These are phyloP conservation scores for Odontesthes bonariensis DNA, from an alignment of 2,113 vertebrate genomes.

Conservation along the genomic window DNA sequence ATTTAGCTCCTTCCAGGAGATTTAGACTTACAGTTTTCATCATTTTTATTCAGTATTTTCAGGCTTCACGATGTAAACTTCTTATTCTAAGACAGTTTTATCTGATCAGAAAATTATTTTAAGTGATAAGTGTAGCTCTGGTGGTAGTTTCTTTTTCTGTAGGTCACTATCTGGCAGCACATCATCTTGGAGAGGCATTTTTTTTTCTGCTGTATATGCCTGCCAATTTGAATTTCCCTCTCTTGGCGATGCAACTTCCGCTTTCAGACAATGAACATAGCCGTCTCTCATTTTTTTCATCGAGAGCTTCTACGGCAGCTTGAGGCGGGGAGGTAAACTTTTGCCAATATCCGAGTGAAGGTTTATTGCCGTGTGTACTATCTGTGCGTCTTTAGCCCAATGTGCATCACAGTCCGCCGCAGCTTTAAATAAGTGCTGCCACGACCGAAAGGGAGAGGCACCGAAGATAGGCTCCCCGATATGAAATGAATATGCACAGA, in stretches of 20 bases:
- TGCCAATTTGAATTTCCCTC: slow-evolving; percentile 87
- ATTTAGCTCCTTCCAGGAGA: no score
- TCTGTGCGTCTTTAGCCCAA: slow-evolving; percentile 61
- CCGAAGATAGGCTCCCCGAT: slow-evolving; percentile 67
- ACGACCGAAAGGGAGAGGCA: slow-evolving; percentile 47
- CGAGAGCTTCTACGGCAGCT: slow-evolving; percentile 69
- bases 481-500: slow-evolving; percentile 89
- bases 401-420: slow-evolving; percentile 70
- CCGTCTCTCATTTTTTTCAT: slow-evolving; percentile 76
- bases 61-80: not conserved
- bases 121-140: not conserved
- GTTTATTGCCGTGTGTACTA: slow-evolving; percentile 59
- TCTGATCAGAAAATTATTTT: not conserved
- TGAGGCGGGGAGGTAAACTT: slow-evolving; percentile 85
- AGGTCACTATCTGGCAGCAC: not conserved
- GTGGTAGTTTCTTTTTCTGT: not conserved
- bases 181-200: not conserved
- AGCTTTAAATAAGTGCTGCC: slow-evolving; percentile 60
- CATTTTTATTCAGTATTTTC: no score
- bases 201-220: not conserved
- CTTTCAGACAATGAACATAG: slow-evolving; percentile 78
- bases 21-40: no score
- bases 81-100: not conserved
- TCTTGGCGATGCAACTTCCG: slow-evolving; percentile 89
- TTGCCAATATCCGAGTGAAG: slow-evolving; percentile 80